A percentile compares a stretch with the other conserved stretches of the same genome.
phyloP scores from a whole-genome alignment of 2,797 vertebrate species.

The Danio jaintianensis region DNA sequence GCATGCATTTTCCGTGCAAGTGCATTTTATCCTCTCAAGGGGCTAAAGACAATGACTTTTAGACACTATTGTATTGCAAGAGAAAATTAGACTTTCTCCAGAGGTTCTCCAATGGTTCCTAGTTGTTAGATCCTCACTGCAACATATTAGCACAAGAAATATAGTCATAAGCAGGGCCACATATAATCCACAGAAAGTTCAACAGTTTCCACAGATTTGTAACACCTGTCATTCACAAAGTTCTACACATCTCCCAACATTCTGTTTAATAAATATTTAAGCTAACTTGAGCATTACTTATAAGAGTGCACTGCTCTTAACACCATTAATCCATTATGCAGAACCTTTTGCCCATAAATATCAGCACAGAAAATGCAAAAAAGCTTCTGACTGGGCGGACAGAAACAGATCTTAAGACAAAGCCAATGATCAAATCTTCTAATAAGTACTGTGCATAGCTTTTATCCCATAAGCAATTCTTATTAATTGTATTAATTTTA shows the following conservation, averaged over 20 bases:
- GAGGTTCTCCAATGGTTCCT: constrained; percentile 27
- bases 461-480: constrained; percentile 41
- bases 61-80: constrained; percentile 29
- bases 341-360: not conserved
- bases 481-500: constrained; percentile 38
- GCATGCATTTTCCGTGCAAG: constrained; percentile 55
- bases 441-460: constrained; percentile 18
- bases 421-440: constrained; percentile 28
- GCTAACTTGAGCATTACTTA: not conserved
- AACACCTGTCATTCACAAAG: constrained; percentile 12
- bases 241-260: not conserved
- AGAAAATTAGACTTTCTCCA: constrained; percentile 5
- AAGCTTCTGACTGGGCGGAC: not conserved
- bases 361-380: not conserved
- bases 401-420: constrained; percentile 26
- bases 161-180: constrained; percentile 28
- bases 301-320: not conserved
- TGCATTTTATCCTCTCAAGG: constrained; percentile 30
- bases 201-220: constrained; percentile 21
- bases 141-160: constrained; percentile 40
- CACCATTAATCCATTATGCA: not conserved
- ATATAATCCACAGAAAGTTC: not conserved
- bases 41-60: constrained; percentile 2
- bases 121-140: constrained; percentile 20
- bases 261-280: not conserved